Percentiles rank a stretch among this genome's conserved stretches.
Evolutionary conservation across 1,140 invertebrate genomes (phyloP).

Genomic region (Anadara kagoshimensis): DNA sequence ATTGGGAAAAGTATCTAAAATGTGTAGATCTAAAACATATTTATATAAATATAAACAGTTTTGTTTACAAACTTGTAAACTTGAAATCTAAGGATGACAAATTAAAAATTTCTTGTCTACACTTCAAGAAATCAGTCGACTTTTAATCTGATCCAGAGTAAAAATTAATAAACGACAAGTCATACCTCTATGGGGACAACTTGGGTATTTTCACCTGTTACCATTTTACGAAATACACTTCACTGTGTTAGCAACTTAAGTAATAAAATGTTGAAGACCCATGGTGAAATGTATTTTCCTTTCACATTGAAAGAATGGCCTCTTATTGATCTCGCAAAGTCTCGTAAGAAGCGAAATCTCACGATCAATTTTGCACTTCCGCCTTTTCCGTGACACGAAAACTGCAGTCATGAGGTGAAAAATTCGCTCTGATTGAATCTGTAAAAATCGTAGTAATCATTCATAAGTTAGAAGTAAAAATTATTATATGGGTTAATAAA

Average conservation of each 20-base stretch:
- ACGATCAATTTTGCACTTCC: conserved; percentile 39
- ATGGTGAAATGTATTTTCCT: conserved; percentile 22
- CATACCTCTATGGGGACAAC: conserved; percentile 62
- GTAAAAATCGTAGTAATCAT: not conserved
- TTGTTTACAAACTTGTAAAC: no score
- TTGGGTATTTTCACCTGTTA: conserved; percentile 61
- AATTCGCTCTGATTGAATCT: not conserved
- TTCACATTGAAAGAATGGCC: conserved; percentile 17
- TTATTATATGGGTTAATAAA: not conserved
- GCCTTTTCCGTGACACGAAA: conserved; percentile 5
- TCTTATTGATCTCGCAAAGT: conserved; percentile 20
- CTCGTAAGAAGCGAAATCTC: conserved; percentile 18
- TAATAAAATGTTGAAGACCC: not conserved
- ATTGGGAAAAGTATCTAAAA: no score
- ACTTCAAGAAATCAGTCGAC: not conserved
- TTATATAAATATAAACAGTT: no score
- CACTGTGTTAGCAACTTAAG: no score
- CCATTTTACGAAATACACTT: conserved; percentile 45
- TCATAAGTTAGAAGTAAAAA: not conserved
- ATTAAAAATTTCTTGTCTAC: not conserved
- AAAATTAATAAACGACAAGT: not conserved
- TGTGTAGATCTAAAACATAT: no score
- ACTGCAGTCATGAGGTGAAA: conserved; percentile 29
- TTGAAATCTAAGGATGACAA: no score
- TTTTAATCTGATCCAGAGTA: not conserved